Conservation (phyloP, 2,113 vertebrate genomes). For the Hylia prasina region DNA sequence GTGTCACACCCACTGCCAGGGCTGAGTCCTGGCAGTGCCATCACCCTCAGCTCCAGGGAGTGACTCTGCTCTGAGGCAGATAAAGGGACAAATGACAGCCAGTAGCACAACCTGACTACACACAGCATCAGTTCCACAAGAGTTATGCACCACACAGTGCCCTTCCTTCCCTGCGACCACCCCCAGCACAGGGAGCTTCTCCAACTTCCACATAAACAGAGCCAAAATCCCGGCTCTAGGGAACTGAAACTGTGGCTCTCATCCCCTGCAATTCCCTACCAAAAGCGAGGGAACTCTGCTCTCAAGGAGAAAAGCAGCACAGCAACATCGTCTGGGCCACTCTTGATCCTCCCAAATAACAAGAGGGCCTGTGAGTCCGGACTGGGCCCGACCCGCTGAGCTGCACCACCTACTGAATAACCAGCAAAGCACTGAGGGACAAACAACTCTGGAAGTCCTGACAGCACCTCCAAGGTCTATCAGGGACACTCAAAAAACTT, state of each 20-base stretch:
- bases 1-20: neutral
- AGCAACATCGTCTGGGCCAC: fast-evolving
- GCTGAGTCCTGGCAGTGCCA: neutral
- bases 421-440: fast-evolving
- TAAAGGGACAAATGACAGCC: neutral
- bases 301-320: neutral
- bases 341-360: neutral
- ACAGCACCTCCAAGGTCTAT: no score
- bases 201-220: neutral
- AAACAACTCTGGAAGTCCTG: fast-evolving
- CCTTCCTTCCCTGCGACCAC: neutral
- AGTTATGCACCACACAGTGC: neutral
- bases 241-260: fast-evolving
- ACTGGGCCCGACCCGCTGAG: fast-evolving
- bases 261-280: fast-evolving
- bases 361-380: fast-evolving
- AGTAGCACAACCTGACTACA: neutral
- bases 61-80: neutral
- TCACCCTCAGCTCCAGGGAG: neutral
- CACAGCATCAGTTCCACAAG: fast-evolving
- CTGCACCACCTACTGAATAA: neutral
- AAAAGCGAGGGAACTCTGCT: neutral
- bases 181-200: fast-evolving
- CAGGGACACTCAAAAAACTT: fast-evolving
- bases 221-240: neutral